Evolutionary conservation across 2,797 vertebrate species (phyloP).

Genomic region (Etheostoma nigrum): DNA sequence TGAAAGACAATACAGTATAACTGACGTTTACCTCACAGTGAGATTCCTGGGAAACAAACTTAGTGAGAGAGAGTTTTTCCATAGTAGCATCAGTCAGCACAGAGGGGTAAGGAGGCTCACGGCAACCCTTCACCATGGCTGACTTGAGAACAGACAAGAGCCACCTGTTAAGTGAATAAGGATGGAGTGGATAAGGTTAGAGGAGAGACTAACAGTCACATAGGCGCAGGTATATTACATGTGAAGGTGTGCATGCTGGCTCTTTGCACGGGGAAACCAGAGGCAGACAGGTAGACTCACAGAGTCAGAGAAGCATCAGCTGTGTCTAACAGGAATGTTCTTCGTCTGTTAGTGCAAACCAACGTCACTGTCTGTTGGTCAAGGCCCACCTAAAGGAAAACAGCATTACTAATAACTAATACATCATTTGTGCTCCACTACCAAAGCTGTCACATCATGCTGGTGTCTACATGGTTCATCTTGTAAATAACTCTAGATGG

Average conservation of each 20-base stretch:
- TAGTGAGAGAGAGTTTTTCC: slow-evolving; percentile 95
- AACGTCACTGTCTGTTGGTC: slow-evolving; percentile 92
- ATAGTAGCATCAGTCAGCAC: slow-evolving; percentile 96
- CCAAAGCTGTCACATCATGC: background rate
- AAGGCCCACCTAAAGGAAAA: slow-evolving; percentile 89
- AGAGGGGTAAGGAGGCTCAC: slow-evolving; percentile 94
- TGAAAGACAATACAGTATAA: background rate
- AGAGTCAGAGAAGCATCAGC: slow-evolving; percentile 90
- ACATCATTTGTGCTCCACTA: background rate
- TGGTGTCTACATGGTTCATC: background rate
- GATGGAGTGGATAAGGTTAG: background rate
- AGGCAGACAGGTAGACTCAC: slow-evolving; percentile 80
- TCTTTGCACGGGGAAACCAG: background rate
- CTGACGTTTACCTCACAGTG: slow-evolving; percentile 88
- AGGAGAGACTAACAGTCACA: background rate
- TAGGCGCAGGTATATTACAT: background rate
- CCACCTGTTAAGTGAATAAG: slow-evolving; percentile 83
- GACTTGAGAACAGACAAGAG: slow-evolving; percentile 91
- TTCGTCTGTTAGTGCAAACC: slow-evolving; percentile 95
- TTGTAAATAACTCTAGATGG: background rate
- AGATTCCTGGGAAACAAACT: slow-evolving; percentile 96
- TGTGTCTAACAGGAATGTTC: slow-evolving; percentile 95
- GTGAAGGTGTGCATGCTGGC: background rate
- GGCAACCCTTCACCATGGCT: slow-evolving; percentile 94
- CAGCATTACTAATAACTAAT: background rate